phyloP scores from a whole-genome alignment of 2,888 invertebrate genomes.

The Fragum sueziense region DNA sequence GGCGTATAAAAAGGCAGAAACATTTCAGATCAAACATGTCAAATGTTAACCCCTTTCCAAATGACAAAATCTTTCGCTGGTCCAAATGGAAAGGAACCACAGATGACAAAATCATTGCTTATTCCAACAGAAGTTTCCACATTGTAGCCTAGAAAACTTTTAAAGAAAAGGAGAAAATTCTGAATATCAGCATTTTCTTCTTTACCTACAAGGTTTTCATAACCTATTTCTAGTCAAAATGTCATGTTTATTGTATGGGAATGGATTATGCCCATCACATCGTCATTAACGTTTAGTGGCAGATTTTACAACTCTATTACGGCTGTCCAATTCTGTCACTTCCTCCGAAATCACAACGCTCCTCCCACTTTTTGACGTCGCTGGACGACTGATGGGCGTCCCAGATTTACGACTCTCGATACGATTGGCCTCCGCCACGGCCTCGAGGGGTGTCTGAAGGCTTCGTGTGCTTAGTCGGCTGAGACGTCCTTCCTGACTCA shows the following conservation, averaged over 20 bases:
- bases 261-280: neutral
- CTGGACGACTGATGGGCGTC: slow-evolving; percentile 29
- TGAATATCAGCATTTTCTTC: neutral
- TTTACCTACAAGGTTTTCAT: neutral
- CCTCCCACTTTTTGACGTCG: slow-evolving; percentile 36
- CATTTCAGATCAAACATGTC: no score
- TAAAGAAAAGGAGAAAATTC: neutral
- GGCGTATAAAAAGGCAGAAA: no score
- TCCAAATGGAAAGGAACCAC: no score
- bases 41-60: no score
- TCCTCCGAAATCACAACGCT: slow-evolving; percentile 51
- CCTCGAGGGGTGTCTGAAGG: slow-evolving; percentile 37
- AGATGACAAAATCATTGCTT: no score
- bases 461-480: slow-evolving; percentile 53
- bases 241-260: neutral
- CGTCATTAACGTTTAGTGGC: slow-evolving; percentile 9
- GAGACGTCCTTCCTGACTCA: slow-evolving; percentile 49
- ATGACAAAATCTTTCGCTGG: no score
- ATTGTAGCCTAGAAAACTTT: no score
- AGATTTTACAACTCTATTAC: slow-evolving; percentile 1
- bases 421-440: slow-evolving; percentile 47
- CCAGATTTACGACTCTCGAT: slow-evolving; percentile 39
- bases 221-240: neutral
- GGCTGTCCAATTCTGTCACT: slow-evolving; percentile 40
- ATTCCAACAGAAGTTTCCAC: no score